phyloP scores from a whole-genome alignment of 2,797 vertebrate species.

The Phalloptychus januarius region DNA sequence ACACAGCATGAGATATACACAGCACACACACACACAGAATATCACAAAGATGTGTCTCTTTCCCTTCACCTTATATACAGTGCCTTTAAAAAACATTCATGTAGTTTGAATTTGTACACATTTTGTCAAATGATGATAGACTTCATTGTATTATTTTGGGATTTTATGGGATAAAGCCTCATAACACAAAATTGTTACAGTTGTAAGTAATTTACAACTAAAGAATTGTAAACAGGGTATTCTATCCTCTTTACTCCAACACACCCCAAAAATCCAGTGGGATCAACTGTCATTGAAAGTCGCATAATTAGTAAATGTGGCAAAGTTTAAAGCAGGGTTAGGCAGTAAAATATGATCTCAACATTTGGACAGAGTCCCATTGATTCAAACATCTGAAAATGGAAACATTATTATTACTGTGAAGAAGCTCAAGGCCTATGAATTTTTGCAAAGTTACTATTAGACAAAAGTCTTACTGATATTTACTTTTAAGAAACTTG shows the following conservation, averaged over 20 bases:
- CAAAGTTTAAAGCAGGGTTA: background rate
- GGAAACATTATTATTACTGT: background rate
- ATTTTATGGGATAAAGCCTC: background rate
- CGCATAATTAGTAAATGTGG: background rate
- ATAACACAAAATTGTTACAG: background rate
- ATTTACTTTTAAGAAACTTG: background rate
- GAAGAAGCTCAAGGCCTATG: background rate
- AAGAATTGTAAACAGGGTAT: background rate
- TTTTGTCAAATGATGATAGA: background rate
- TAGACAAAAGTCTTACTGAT: background rate
- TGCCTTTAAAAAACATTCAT: background rate
- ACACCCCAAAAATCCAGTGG: background rate
- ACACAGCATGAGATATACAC: conserved; percentile 58
- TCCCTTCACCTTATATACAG: conserved; percentile 2
- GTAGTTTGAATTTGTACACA: background rate
- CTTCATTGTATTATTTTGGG: background rate
- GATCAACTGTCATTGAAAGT: background rate
- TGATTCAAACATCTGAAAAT: background rate
- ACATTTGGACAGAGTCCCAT: background rate
- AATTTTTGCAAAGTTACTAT: background rate
- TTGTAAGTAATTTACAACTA: background rate
- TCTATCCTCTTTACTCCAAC: background rate
- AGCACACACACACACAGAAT: conserved; percentile 1
- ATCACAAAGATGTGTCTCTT: background rate
- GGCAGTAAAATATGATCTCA: background rate